phyloP scores from a whole-genome alignment of 2,888 invertebrate species.

The Drosophila meridionalis region DNA sequence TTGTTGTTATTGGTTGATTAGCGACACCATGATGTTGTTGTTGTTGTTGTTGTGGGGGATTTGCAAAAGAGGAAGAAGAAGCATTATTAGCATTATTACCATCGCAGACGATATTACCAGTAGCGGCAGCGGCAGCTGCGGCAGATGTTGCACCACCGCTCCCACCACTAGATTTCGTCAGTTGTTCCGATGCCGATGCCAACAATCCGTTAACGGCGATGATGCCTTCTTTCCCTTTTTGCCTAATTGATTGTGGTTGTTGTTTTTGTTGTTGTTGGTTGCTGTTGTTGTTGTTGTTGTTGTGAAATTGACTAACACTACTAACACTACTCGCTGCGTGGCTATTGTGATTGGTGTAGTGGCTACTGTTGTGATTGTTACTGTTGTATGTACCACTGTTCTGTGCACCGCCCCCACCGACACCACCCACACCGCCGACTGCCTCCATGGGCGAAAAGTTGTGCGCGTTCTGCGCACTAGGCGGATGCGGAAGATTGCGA shows the following conservation, averaged over 20 bases:
- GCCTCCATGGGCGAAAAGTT: conserved; percentile 83
- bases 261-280: conserved; percentile 50
- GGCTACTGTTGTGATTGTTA: conserved; percentile 45
- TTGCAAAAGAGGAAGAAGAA: conserved; percentile 88
- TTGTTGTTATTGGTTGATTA: conserved; percentile 63
- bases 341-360: conserved; percentile 53
- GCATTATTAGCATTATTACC: conserved; percentile 87
- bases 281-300: conserved; percentile 39
- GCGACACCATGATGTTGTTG: conserved; percentile 84
- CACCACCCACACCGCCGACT: conserved; percentile 13
- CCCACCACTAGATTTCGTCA: conserved; percentile 84
- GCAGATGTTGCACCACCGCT: conserved; percentile 73
- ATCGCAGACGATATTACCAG: conserved; percentile 85
- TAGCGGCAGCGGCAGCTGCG: conserved; percentile 82
- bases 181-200: conserved; percentile 76
- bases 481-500: conserved; percentile 83
- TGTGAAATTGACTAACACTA: conserved; percentile 69
- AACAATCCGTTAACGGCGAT: conserved; percentile 73
- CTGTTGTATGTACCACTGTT: conserved; percentile 50
- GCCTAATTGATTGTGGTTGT: conserved; percentile 80
- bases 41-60: conserved; percentile 84
- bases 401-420: conserved; percentile 50
- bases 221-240: conserved; percentile 85
- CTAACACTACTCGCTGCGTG: conserved; percentile 78
- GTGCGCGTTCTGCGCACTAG: conserved; percentile 84